Evolutionary conservation across 2,797 vertebrate species (phyloP), one percentile per base, ranked within the genome.

Genomic region (Mormyrops attenuatus): DNA sequence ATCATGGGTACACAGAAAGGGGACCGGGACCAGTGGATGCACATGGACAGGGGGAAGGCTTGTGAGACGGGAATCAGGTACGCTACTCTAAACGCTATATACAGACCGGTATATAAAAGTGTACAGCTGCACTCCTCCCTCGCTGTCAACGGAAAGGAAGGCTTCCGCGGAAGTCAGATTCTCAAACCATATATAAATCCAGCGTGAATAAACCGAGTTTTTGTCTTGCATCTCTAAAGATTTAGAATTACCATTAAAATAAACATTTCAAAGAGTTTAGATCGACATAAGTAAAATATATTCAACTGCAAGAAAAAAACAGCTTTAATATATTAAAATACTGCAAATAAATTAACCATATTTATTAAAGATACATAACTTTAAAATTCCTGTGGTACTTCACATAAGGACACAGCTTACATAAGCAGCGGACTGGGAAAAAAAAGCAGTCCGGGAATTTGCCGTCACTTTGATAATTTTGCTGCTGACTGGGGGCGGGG

Each of bases 91-190:
- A 55, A 93, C 91, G 92, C n/a, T 95, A 95, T 96, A 94, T 96
- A 95, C 95, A 94, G 93, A 92, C 91, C 92, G 93, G 93, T 90
- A 90, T 95, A 95, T 94, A 95, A 95, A 96, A 95, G 94, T 95
- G 88, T 95, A 95, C 95, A 95, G 94, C 93, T 92, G 93, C 92
- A 92, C 92, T 94, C 92, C 92, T 92, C 91, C 90, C 85, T 89
- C 87, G 82, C 34, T 49, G 84, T 86, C 91, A 91, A 90, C 91
- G 92, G 92, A 91, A 90, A 88, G 90, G 90, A 73, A 86, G 84
- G 66, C 91, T 85, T 89, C 22, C 47, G 90, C 90, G 91, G 90
- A 88, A 90, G 90, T 85, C 90, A 91, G 93, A 88, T 77, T 91
- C 92, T 91, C 89, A 53, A 87, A 92, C 88, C 89, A 91, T 91